Percentiles rank a stretch among this genome's conserved stretches.
These are phyloP conservation scores for Oxytorus armatus DNA, from an alignment of 2,888 invertebrate species.

Conservation along the genomic window DNA sequence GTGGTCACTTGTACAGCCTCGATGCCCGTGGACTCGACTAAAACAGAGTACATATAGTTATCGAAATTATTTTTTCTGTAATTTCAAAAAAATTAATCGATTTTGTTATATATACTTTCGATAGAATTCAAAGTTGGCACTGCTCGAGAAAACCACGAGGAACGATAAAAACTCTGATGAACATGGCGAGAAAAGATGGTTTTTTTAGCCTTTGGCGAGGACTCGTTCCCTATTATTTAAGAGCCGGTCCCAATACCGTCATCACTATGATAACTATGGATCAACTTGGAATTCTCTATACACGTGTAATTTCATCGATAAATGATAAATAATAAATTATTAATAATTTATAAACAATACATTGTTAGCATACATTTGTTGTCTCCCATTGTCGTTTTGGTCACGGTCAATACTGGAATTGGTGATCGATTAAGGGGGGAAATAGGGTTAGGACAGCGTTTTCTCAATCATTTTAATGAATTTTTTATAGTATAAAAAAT, in stretches of 20 bases:
- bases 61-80: background rate
- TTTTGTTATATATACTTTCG: too few species aligned
- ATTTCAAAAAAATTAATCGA: background rate
- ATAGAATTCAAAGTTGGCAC: slow-evolving; percentile 44
- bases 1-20: slow-evolving; percentile 87
- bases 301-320: slow-evolving; percentile 33
- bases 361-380: background rate
- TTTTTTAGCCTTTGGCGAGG: slow-evolving; percentile 60
- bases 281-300: slow-evolving; percentile 49
- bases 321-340: slow-evolving; percentile 12
- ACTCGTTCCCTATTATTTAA: slow-evolving; percentile 56
- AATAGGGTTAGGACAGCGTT: too few species aligned
- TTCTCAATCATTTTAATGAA: too few species aligned
- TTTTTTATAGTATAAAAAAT: too few species aligned
- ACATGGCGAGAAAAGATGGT: slow-evolving; percentile 47
- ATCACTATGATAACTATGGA: slow-evolving; percentile 61
- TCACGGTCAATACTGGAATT: too few species aligned
- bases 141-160: slow-evolving; percentile 41
- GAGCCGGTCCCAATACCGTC: slow-evolving; percentile 54
- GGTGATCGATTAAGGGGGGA: too few species aligned
- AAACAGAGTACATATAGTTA: slow-evolving; percentile 85
- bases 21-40: slow-evolving; percentile 89
- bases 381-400: too few species aligned
- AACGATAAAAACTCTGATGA: slow-evolving; percentile 26
- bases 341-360: background rate